phyloP scores from a whole-genome alignment of 2,888 invertebrate species.

The Uloborus plumipes region DNA sequence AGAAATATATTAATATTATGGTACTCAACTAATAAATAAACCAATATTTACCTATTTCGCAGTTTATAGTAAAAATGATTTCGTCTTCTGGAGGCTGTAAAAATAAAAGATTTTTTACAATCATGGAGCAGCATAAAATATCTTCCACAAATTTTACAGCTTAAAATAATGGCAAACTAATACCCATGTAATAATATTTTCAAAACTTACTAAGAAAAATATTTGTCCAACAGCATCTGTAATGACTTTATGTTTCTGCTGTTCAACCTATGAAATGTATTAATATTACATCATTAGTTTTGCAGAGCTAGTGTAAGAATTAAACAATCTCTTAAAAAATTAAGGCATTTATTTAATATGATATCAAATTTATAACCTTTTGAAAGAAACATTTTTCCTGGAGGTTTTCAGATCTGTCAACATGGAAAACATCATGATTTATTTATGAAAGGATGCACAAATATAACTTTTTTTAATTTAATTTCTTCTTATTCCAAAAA shows the following conservation, averaged over 20 bases:
- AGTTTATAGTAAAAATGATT: conserved; percentile 3
- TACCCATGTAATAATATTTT: neutral
- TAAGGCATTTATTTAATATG: neutral
- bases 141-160: neutral
- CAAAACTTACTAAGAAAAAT: conserved; percentile 11
- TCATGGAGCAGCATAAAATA: neutral
- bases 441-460: too few species aligned
- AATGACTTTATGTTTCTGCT: conserved; percentile 36
- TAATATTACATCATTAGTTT: too few species aligned
- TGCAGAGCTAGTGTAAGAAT: too few species aligned
- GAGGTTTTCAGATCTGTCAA: neutral
- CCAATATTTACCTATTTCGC: conserved; percentile 32
- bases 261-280: conserved; percentile 23
- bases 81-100: too few species aligned
- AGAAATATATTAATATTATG: too few species aligned
- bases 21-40: too few species aligned
- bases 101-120: too few species aligned
- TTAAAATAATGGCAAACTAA: too few species aligned
- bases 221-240: conserved; percentile 14
- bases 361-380: conserved; percentile 27
- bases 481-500: neutral
- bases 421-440: too few species aligned
- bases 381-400: conserved; percentile 27
- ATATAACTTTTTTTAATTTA: too few species aligned
- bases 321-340: too few species aligned